These are phyloP conservation scores for Cinclus mexicanus DNA, from an alignment of 2,113 vertebrate species.

Conservation along the genomic window DNA sequence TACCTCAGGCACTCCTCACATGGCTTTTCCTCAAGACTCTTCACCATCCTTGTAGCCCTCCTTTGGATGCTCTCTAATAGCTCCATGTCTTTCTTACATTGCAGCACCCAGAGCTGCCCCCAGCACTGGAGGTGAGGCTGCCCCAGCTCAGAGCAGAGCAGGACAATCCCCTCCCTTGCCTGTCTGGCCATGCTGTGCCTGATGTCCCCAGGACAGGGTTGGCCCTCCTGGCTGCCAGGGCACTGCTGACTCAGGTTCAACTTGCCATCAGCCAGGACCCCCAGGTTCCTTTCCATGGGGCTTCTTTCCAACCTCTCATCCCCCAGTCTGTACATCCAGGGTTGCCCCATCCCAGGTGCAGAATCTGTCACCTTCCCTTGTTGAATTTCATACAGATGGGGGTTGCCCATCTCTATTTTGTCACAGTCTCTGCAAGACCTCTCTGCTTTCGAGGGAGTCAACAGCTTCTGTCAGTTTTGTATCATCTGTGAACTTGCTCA, in stretches of 20 bases:
- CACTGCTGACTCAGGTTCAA: background rate
- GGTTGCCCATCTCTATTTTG: background rate
- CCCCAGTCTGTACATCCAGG: background rate
- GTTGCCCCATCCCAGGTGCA: fast-evolving
- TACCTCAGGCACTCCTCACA: fast-evolving
- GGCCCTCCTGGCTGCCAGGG: background rate
- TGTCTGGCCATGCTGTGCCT: fast-evolving
- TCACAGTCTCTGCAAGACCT: background rate
- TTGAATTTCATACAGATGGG: background rate
- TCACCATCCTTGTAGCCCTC: background rate
- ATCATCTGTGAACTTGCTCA: background rate
- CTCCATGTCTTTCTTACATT: fast-evolving
- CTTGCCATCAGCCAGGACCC: fast-evolving
- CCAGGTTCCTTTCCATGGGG: background rate
- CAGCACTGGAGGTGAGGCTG: fast-evolving
- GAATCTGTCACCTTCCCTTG: fast-evolving
- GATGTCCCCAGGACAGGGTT: fast-evolving
- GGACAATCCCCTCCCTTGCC: background rate
- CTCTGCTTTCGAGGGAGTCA: background rate
- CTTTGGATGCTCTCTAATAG: background rate
- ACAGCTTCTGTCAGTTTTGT: background rate
- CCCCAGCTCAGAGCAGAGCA: fast-evolving
- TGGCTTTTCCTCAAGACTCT: fast-evolving
- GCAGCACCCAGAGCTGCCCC: fast-evolving
- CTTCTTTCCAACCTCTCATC: background rate